These are phyloP conservation scores for Chlamydotis undulata DNA, from an alignment of 2,113 vertebrate species.

Conservation along the genomic window DNA sequence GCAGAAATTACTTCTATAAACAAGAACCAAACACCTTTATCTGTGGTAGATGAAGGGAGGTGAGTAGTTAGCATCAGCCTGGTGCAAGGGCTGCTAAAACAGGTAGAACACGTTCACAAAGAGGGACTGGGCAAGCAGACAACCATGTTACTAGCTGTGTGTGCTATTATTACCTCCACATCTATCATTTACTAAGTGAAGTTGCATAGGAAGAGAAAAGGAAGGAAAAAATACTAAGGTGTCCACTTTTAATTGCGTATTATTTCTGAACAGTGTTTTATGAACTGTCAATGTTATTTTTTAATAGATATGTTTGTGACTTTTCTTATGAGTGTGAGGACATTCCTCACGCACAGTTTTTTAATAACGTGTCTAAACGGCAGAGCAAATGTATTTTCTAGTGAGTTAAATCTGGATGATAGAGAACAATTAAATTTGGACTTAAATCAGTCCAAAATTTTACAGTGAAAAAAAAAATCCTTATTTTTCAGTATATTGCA, in stretches of 20 bases:
- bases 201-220: background rate
- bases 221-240: background rate
- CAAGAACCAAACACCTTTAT: background rate
- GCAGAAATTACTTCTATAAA: background rate
- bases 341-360: background rate
- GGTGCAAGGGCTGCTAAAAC: background rate
- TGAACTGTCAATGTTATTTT: background rate
- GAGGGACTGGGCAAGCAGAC: background rate
- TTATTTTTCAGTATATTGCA: background rate
- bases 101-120: background rate
- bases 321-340: background rate
- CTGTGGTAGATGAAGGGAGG: background rate
- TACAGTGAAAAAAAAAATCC: background rate
- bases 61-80: no score
- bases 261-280: background rate
- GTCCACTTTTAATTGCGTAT: background rate
- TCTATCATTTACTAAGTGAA: background rate
- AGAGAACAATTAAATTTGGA: background rate
- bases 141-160: accelerated
- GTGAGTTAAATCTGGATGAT: background rate
- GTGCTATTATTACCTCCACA: background rate
- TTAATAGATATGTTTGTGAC: background rate
- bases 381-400: background rate
- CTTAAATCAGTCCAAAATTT: background rate
- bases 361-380: background rate